Percentiles rank a stretch among this genome's conserved stretches.
phyloP scores from a whole-genome alignment of 2,888 invertebrate genomes.

The Diloba caeruleocephala region DNA sequence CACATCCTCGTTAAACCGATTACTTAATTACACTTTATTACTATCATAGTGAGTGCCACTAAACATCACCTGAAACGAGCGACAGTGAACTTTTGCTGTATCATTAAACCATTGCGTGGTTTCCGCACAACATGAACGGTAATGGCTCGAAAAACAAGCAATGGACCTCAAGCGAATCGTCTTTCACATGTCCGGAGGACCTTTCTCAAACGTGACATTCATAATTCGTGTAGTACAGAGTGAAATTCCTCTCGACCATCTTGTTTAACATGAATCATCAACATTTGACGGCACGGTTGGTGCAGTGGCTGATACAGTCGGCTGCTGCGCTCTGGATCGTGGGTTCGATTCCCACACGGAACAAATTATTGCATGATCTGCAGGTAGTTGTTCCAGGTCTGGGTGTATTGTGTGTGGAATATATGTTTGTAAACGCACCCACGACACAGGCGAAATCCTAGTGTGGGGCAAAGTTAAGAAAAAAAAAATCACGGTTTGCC shows the following conservation, averaged over 20 bases:
- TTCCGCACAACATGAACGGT: neutral
- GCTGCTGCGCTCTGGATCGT: too few relatives aligned
- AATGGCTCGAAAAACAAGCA: slow-evolving; percentile 8
- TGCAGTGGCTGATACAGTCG: too few relatives aligned
- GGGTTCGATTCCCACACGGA: too few relatives aligned
- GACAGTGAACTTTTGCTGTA: neutral
- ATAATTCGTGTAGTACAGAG: slow-evolving; percentile 13
- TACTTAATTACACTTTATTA: slow-evolving; percentile 41
- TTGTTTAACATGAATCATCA: slow-evolving; percentile 20
- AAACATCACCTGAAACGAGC: slow-evolving; percentile 8
- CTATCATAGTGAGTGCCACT: slow-evolving; percentile 20
- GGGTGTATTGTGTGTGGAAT: too few relatives aligned
- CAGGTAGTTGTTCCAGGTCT: too few relatives aligned
- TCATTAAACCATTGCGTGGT: slow-evolving; percentile 9
- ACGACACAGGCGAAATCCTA: too few relatives aligned
- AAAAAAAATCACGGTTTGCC: too few relatives aligned
- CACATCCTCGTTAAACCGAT: slow-evolving; percentile 26
- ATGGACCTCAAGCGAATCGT: slow-evolving; percentile 11
- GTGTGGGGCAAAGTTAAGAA: too few relatives aligned
- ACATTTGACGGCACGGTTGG: too few relatives aligned
- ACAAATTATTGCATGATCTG: too few relatives aligned
- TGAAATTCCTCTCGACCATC: slow-evolving; percentile 25
- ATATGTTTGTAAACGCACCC: too few relatives aligned
- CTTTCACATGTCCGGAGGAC: slow-evolving; percentile 9
- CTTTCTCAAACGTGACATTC: slow-evolving; percentile 36